Conservation (phyloP, 1,140 invertebrate genomes). For the Tetraneura akinire region DNA sequence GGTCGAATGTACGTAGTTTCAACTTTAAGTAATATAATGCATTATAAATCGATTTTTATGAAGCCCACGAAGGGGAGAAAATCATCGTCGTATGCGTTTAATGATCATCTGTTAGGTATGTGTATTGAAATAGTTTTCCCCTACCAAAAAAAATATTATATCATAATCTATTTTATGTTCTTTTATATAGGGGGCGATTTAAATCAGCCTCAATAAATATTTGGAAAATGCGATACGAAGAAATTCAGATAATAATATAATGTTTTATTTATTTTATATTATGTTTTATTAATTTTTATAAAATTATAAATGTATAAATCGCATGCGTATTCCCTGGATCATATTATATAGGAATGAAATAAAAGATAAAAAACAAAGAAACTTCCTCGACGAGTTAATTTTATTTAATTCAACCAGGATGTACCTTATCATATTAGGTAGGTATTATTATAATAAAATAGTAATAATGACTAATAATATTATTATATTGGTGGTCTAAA, state of each 20-base stretch:
- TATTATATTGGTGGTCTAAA: no score
- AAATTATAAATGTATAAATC: no score
- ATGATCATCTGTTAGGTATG: not conserved
- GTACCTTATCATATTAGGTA: no score
- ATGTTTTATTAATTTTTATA: no score
- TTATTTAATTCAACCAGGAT: no score
- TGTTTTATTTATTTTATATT: not conserved
- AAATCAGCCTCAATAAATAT: not conserved
- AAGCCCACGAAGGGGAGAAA: not conserved
- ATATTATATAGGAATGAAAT: no score
- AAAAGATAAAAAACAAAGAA: no score
- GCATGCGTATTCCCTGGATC: no score
- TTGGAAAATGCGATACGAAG: not conserved
- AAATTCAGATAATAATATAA: constrained; percentile 1
- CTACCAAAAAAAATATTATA: not conserved
- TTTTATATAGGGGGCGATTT: not conserved
- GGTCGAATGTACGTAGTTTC: not conserved
- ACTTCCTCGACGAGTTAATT: no score
- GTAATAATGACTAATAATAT: no score
- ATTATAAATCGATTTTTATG: constrained; percentile 25
- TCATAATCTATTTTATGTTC: constrained; percentile 19
- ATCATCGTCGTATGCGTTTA: not conserved
- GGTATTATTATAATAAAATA: no score
- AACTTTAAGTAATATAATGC: constrained; percentile 11
- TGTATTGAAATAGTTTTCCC: not conserved